Conservation (phyloP, 2,113 vertebrate species). For the Felis catus region DNA sequence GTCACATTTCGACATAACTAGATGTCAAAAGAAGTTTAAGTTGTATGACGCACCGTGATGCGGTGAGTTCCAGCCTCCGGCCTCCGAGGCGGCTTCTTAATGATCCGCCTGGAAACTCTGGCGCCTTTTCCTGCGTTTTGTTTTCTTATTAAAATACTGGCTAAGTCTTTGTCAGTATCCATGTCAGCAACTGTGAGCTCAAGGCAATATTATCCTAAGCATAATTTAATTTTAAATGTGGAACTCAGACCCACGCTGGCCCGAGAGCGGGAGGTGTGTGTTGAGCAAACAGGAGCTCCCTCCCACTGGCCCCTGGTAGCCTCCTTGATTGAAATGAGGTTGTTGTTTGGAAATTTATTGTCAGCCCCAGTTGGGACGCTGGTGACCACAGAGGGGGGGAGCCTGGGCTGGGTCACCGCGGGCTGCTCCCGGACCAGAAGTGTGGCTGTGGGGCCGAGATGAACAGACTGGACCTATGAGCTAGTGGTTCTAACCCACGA, state of each 20-base stretch:
- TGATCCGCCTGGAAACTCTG: slow-evolving; percentile 91
- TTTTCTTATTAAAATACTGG: slow-evolving; percentile 97
- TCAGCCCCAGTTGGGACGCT: neutral
- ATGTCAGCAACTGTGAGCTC: slow-evolving; percentile 92
- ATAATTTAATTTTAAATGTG: slow-evolving; percentile 95
- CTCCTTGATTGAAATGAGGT: slow-evolving; percentile 69
- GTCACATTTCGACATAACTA: slow-evolving; percentile 91
- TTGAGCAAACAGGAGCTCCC: slow-evolving; percentile 20
- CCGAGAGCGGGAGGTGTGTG: slow-evolving; percentile 78
- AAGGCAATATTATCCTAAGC: slow-evolving; percentile 94
- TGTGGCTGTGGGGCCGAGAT: slow-evolving; percentile 41
- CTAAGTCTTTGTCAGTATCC: slow-evolving; percentile 95
- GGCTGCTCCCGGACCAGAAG: neutral
- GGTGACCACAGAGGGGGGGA: neutral
- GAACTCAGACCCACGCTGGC: slow-evolving; percentile 88
- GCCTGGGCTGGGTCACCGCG: neutral
- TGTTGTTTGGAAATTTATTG: slow-evolving; percentile 10
- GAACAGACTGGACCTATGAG: neutral
- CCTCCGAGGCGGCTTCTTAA: slow-evolving; percentile 91
- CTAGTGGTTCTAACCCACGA: slow-evolving; percentile 24
- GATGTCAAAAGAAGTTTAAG: slow-evolving; percentile 92
- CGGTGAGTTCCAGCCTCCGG: slow-evolving; percentile 83
- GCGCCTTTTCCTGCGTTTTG: slow-evolving; percentile 92
- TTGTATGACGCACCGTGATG: slow-evolving; percentile 86
- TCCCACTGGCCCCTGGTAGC: slow-evolving; percentile 38